phyloP scores from a whole-genome alignment of 2,113 vertebrate species.

The Calypte anna region DNA sequence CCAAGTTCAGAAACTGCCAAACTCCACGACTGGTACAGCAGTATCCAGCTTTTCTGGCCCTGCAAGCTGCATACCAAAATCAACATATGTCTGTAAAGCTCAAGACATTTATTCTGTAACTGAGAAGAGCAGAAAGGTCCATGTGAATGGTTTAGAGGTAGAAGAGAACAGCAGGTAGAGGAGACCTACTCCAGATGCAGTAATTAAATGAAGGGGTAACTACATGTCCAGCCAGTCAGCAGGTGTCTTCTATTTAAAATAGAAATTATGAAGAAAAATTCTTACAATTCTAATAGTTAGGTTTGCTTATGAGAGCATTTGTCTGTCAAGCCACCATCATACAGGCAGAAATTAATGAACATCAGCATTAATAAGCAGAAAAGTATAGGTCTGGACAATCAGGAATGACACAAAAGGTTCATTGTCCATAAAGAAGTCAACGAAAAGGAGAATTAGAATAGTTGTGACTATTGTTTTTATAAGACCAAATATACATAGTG shows the following conservation, averaged over 20 bases:
- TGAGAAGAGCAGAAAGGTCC: not conserved
- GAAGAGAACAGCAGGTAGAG: not conserved
- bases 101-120: not conserved
- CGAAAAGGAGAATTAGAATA: not conserved
- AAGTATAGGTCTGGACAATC: not conserved
- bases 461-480: not conserved
- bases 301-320: not conserved
- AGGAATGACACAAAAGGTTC: not conserved
- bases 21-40: not conserved
- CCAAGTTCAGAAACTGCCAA: constrained; percentile 14
- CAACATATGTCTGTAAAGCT: not conserved
- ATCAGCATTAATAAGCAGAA: not conserved
- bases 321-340: not conserved
- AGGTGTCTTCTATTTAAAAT: not conserved
- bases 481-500: not conserved
- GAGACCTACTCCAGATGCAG: not conserved
- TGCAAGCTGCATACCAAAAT: constrained; percentile 4
- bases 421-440: not conserved
- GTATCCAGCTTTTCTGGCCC: not conserved
- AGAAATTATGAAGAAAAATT: not conserved
- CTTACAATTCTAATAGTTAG: not conserved
- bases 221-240: not conserved
- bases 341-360: not conserved
- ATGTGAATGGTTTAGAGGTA: not conserved
- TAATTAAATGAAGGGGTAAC: not conserved